These are phyloP conservation scores for Anableps anableps DNA, from an alignment of 2,797 vertebrate genomes.

Conservation along the genomic window DNA sequence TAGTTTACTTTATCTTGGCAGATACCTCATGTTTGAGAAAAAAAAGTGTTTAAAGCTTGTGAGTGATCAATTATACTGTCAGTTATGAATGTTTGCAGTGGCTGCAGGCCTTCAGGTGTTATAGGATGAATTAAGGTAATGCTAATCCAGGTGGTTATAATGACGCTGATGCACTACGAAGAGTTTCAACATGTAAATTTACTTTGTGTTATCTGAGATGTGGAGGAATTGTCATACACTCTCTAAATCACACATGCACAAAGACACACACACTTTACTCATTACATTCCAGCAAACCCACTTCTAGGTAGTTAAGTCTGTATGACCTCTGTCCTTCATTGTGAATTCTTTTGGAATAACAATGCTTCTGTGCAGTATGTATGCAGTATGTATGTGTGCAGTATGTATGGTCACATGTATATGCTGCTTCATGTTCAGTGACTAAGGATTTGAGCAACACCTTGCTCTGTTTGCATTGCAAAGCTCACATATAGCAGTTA, in stretches of 20 bases:
- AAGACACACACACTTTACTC: constrained; percentile 36
- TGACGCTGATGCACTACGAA: constrained; percentile 19
- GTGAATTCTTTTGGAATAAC: no score
- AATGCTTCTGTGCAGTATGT: no score
- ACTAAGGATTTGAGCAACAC: constrained; percentile 67
- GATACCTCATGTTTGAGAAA: constrained; percentile 5
- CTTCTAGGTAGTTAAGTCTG: constrained; percentile 60
- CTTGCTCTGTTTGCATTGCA: constrained; percentile 68
- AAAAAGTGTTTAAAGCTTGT: constrained; percentile 25
- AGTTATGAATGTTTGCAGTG: constrained; percentile 44
- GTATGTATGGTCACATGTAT: no score
- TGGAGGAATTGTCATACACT: constrained; percentile 14
- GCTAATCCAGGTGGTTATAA: constrained; percentile 26
- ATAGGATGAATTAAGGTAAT: constrained; percentile 39
- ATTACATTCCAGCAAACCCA: constrained; percentile 68
- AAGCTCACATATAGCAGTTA: constrained; percentile 63
- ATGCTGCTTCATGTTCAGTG: no score
- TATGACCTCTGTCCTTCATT: constrained; percentile 65
- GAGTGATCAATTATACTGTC: constrained; percentile 37
- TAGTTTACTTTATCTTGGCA: constrained; percentile 45
- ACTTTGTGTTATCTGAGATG: constrained; percentile 15
- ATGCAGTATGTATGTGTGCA: no score
- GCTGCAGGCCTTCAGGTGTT: constrained; percentile 53
- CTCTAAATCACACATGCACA: constrained; percentile 17
- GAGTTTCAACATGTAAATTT: constrained; percentile 10